phyloP scores from a whole-genome alignment of 2,888 invertebrate genomes.

The Lomographa bimaculata region DNA sequence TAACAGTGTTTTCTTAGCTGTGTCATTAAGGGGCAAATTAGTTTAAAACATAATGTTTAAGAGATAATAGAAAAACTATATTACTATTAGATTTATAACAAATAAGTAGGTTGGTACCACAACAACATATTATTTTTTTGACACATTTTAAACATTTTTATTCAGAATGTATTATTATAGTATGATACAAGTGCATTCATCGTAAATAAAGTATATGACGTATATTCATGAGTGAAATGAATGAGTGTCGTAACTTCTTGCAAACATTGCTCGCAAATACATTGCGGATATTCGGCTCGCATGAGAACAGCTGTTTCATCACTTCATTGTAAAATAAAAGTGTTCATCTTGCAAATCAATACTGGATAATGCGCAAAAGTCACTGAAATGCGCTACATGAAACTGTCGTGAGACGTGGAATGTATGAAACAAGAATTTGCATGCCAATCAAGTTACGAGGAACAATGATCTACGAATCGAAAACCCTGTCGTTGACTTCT shows the following conservation, averaged over 20 bases:
- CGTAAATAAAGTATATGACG: constrained; percentile 9
- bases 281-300: constrained; percentile 33
- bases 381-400: constrained; percentile 70
- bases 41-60: too few relatives aligned
- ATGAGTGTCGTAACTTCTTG: constrained; percentile 46
- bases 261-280: constrained; percentile 40
- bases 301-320: constrained; percentile 77
- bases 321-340: constrained; percentile 63
- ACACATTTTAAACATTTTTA: too few relatives aligned
- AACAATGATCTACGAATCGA: constrained; percentile 64
- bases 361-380: constrained; percentile 79
- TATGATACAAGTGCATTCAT: constrained; percentile 18
- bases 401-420: constrained; percentile 49
- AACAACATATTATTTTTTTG: too few relatives aligned
- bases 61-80: too few relatives aligned
- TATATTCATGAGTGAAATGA: constrained; percentile 27
- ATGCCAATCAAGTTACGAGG: constrained; percentile 59
- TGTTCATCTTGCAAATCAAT: constrained; percentile 77
- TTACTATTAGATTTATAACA: too few relatives aligned
- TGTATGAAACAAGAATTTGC: constrained; percentile 57
- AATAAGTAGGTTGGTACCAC: too few relatives aligned
- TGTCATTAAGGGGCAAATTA: too few relatives aligned
- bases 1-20: too few relatives aligned
- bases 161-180: too few relatives aligned
- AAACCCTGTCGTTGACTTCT: constrained; percentile 45